phyloP scores from a whole-genome alignment of 2,113 vertebrate genomes.

The Ophiodon elongatus region DNA sequence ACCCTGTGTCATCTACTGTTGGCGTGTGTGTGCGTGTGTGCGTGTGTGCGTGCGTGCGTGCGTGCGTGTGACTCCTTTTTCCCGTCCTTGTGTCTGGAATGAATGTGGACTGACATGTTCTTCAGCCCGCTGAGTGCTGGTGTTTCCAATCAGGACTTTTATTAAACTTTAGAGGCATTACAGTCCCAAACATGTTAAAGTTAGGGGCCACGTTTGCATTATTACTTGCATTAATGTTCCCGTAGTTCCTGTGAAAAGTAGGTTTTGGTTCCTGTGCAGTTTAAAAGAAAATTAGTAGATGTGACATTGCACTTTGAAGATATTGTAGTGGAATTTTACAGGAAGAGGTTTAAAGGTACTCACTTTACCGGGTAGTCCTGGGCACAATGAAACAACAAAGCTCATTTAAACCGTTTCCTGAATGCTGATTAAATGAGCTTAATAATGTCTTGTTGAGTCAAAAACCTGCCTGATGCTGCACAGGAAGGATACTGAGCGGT shows the following conservation, averaged over 20 bases:
- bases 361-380: background rate
- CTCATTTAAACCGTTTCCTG: background rate
- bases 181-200: slow-evolving; percentile 16
- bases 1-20: slow-evolving; percentile 23
- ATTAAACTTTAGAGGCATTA: slow-evolving; percentile 2
- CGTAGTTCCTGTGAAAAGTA: slow-evolving; percentile 1
- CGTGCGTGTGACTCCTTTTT: slow-evolving; percentile 21
- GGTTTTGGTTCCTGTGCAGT: background rate
- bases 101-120: slow-evolving; percentile 29
- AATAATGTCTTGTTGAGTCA: background rate
- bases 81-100: slow-evolving; percentile 42
- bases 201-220: background rate
- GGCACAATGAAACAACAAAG: background rate
- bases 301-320: background rate
- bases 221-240: background rate
- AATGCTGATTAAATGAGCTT: too few relatives aligned
- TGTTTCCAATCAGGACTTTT: slow-evolving; percentile 40
- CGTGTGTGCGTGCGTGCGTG: slow-evolving; percentile 4
- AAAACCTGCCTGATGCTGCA: background rate
- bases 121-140: slow-evolving; percentile 15
- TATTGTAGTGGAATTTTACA: background rate
- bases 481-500: background rate
- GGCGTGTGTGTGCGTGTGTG: slow-evolving; percentile 20
- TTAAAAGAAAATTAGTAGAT: background rate
- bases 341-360: background rate